Base-by-base conservation (phyloP, 1,140 invertebrate species). In the Phortica variegata region DNA sequence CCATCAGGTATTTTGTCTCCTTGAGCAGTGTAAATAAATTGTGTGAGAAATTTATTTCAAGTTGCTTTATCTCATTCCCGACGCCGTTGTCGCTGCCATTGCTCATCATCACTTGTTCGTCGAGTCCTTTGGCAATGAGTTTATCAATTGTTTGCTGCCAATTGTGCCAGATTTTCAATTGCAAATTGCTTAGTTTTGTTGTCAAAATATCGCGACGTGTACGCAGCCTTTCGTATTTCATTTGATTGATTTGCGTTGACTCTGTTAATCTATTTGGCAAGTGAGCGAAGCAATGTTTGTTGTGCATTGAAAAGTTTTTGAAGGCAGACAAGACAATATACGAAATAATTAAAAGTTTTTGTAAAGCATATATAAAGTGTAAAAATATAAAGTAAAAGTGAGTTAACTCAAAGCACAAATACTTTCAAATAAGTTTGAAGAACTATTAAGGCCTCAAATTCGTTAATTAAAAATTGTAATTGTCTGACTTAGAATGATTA, bases 101-200 rank as follows among this genome's bases (percentile, higher is more conserved):
- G 52, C 17, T 43, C 26, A 1, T 40, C 54, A 16, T 52, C 49
- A 73, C 51, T 5, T 52, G 54, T 20, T 72, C 58, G n/a, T 54
- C 50, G 3, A 68, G 45, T 6, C 70, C 70, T 13, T 59, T 44
- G 3, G 45, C 41, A 7, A 73, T 73, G 9, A 58, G 49, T 20
- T 41, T 54, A n/a, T 58, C 65, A 18, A 73, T 70, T 37, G 56
- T 44, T 43, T 60, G 50, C 29, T 58, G 70, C 70, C 70, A 73
- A 23, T 47, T 48, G 16, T 56, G 57, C 70, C 70, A 73, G 52
- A 73, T 73, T 49, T 70, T 70, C 40, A 65, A 55, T 38, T 73
- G 70, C 8, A 73, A 54, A 47, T 61, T 65, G 43, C 56, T 73
- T 17, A 73, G 36, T 12, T 73, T 73, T 17, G 70, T 73, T 48